Conservation (phyloP, 1,140 invertebrate species). For the Platyura marginata region DNA sequence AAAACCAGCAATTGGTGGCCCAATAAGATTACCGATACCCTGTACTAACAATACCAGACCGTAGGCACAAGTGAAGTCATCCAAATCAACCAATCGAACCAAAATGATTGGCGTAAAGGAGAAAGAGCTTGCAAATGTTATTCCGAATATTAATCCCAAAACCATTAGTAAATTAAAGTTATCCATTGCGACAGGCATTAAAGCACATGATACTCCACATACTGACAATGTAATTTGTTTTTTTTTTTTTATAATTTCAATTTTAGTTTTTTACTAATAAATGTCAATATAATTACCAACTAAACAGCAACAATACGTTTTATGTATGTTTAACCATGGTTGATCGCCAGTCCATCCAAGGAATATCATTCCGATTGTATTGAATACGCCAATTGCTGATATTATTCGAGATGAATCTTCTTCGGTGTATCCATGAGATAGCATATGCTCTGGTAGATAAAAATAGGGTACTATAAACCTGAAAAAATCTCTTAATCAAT, state of each 20-base stretch:
- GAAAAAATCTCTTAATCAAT: too few species aligned
- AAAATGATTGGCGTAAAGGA: conserved; percentile 76
- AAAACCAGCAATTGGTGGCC: conserved; percentile 36
- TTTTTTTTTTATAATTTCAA: not conserved
- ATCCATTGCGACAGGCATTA: conserved; percentile 47
- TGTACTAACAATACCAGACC: conserved; percentile 72
- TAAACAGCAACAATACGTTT: conserved; percentile 62
- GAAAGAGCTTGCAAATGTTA: conserved; percentile 72
- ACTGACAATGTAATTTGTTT: conserved; percentile 14
- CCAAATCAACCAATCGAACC: conserved; percentile 28
- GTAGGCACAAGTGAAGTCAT: conserved; percentile 69
- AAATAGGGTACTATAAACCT: conserved; percentile 77
- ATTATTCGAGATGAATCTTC: conserved; percentile 56
- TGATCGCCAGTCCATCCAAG: conserved; percentile 81
- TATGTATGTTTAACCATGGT: conserved; percentile 64
- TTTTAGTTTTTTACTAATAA: too few species aligned
- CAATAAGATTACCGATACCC: conserved; percentile 43
- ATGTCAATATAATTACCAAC: conserved; percentile 21
- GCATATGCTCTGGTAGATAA: conserved; percentile 59
- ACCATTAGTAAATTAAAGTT: conserved; percentile 37
- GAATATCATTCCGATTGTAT: conserved; percentile 77
- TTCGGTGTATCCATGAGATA: conserved; percentile 38
- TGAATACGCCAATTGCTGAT: conserved; percentile 67
- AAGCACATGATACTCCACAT: conserved; percentile 48
- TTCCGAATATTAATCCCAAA: conserved; percentile 49